phyloP scores from a whole-genome alignment of 2,113 vertebrate genomes.

The Coptodon rendalli region DNA sequence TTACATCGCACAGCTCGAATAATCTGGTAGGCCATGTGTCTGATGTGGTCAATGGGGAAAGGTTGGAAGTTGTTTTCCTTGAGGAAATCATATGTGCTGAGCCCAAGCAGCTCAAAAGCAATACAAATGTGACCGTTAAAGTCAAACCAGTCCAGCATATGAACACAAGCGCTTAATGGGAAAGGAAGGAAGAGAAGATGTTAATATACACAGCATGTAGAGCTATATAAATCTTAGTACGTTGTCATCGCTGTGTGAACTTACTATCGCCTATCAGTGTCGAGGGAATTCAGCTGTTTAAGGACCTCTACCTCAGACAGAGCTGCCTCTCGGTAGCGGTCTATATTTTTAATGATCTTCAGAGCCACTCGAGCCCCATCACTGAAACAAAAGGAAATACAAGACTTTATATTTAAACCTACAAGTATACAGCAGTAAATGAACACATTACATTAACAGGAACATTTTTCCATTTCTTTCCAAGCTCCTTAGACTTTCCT shows the following conservation, averaged over 20 bases:
- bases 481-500: not conserved
- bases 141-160: slow-evolving; percentile 96
- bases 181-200: not conserved
- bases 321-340: slow-evolving; percentile 92
- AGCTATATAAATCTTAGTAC: not conserved
- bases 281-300: slow-evolving; percentile 85
- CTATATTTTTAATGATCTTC: slow-evolving; percentile 99
- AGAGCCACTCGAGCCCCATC: slow-evolving; percentile 84
- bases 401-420: not conserved
- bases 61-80: slow-evolving; percentile 96
- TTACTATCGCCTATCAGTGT: slow-evolving; percentile 76
- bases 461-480: not conserved
- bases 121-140: slow-evolving; percentile 94
- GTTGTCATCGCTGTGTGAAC: not conserved
- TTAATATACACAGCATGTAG: not conserved
- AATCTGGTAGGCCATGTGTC: slow-evolving; percentile 92
- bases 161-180: slow-evolving; percentile 84
- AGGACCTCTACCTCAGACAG: slow-evolving; percentile 93
- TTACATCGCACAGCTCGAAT: slow-evolving; percentile 88
- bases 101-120: slow-evolving; percentile 90
- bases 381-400: slow-evolving; percentile 39
- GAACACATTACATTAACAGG: not conserved
- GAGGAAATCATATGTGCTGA: slow-evolving; percentile 96
- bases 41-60: slow-evolving; percentile 88
- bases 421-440: not conserved